A percentile compares a stretch with the other conserved stretches of the same genome.
phyloP scores from a whole-genome alignment of 2,888 invertebrate species.

The Brachyptera putata region DNA sequence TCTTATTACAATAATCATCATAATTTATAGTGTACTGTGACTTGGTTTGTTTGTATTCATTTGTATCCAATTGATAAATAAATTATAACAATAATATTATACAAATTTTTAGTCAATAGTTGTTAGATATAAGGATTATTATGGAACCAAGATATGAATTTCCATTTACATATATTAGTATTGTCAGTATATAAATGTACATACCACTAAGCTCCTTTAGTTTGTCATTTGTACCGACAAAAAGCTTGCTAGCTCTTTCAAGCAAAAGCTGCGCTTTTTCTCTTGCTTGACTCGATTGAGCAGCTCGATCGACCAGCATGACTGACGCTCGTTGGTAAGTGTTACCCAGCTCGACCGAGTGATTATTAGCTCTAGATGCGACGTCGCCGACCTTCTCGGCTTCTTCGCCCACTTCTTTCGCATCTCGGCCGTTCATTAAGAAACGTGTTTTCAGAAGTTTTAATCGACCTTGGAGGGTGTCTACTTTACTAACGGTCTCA shows the following conservation, averaged over 20 bases:
- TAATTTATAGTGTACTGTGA: too few species aligned
- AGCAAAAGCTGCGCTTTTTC: constrained; percentile 72
- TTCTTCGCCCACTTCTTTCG: constrained; percentile 74
- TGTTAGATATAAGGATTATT: too few species aligned
- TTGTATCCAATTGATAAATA: too few species aligned
- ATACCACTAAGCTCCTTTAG: constrained; percentile 62
- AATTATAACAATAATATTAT: too few species aligned
- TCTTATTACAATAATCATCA: too few species aligned
- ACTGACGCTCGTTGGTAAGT: constrained; percentile 69
- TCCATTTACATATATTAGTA: too few species aligned
- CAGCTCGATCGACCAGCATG: constrained; percentile 66
- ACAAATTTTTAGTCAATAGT: too few species aligned
- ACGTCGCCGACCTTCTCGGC: constrained; percentile 67
- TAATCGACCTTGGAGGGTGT: constrained; percentile 63
- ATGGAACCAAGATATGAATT: too few species aligned
- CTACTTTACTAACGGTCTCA: constrained; percentile 71
- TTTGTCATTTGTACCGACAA: constrained; percentile 71
- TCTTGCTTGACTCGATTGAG: constrained; percentile 72
- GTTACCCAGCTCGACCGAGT: constrained; percentile 58
- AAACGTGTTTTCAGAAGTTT: constrained; percentile 75
- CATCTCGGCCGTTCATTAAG: constrained; percentile 74
- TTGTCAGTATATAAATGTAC: too few species aligned
- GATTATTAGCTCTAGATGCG: constrained; percentile 64
- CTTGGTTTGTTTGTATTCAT: too few species aligned
- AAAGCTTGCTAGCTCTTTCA: constrained; percentile 75